phyloP scores from a whole-genome alignment of 1,140 invertebrate genomes.

The Heterodera schachtii region DNA sequence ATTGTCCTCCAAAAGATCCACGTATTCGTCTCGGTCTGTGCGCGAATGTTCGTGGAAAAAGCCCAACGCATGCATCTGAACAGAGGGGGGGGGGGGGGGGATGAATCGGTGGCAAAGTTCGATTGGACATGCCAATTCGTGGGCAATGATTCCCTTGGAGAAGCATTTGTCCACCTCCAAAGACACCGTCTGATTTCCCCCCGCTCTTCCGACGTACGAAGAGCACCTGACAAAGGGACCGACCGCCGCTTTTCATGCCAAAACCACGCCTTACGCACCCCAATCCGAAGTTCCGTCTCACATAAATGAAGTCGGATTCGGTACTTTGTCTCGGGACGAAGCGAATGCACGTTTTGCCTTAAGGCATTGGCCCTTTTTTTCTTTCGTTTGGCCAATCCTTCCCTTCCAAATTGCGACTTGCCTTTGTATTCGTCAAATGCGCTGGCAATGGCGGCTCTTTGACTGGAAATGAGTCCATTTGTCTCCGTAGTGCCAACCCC shows the following conservation, averaged over 20 bases:
- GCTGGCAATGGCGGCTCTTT: slow-evolving; percentile 64
- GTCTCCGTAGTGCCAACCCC: slow-evolving; percentile 4
- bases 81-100: background rate
- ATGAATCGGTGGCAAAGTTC: slow-evolving; percentile 22
- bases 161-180: slow-evolving; percentile 65
- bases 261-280: slow-evolving; percentile 42
- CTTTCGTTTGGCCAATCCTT: no score
- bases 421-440: slow-evolving; percentile 65
- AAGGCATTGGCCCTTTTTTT: background rate
- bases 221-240: slow-evolving; percentile 51
- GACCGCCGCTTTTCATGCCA: no score
- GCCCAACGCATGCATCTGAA: slow-evolving; percentile 42
- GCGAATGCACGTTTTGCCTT: slow-evolving; percentile 57
- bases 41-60: slow-evolving; percentile 65
- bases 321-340: slow-evolving; percentile 59
- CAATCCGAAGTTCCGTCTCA: slow-evolving; percentile 63
- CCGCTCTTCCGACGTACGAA: slow-evolving; percentile 64
- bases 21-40: slow-evolving; percentile 63
- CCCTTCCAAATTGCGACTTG: slow-evolving; percentile 1
- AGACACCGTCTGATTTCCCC: slow-evolving; percentile 65
- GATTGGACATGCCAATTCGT: slow-evolving; percentile 59
- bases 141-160: slow-evolving; percentile 64
- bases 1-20: slow-evolving; percentile 63
- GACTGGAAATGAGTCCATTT: slow-evolving; percentile 48
- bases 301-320: slow-evolving; percentile 64